Evolutionary conservation across 2,113 vertebrate genomes (phyloP).

Genomic region (Hippocampus abdominalis): DNA sequence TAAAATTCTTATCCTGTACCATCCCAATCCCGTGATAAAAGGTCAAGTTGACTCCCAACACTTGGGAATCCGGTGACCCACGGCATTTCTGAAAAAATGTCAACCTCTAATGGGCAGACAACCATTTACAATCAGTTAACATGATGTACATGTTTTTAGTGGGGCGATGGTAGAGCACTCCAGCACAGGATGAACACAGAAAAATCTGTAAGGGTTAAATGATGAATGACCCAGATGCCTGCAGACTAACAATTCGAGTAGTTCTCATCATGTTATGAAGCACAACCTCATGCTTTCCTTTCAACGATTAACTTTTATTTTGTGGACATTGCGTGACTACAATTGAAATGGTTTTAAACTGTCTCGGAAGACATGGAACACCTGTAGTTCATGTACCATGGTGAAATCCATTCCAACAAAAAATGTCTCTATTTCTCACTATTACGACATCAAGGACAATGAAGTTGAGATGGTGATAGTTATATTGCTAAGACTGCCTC

Average conservation of each 20-base stretch:
- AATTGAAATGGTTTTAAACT: constrained; percentile 55
- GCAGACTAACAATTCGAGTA: constrained; percentile 53
- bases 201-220: background rate
- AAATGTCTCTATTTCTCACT: constrained; percentile 39
- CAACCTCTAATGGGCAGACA: too few species aligned
- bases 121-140: background rate
- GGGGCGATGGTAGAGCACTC: background rate
- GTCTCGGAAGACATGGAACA: constrained; percentile 57
- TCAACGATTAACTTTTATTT: constrained; percentile 51
- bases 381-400: constrained; percentile 48
- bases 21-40: too few species aligned
- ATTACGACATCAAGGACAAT: constrained; percentile 47
- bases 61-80: too few species aligned
- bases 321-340: constrained; percentile 53
- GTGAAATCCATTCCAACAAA: constrained; percentile 48
- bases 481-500: constrained; percentile 27
- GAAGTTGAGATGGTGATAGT: constrained; percentile 29
- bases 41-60: too few species aligned
- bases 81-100: too few species aligned
- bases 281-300: constrained; percentile 51
- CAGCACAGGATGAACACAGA: background rate
- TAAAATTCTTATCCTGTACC: too few species aligned
- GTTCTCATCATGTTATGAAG: constrained; percentile 44
- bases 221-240: constrained; percentile 49
- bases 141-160: background rate